Evolutionary conservation across 2,797 vertebrate species (phyloP), one percentile per base, ranked within the genome.

Genomic region (Argentina silus): DNA sequence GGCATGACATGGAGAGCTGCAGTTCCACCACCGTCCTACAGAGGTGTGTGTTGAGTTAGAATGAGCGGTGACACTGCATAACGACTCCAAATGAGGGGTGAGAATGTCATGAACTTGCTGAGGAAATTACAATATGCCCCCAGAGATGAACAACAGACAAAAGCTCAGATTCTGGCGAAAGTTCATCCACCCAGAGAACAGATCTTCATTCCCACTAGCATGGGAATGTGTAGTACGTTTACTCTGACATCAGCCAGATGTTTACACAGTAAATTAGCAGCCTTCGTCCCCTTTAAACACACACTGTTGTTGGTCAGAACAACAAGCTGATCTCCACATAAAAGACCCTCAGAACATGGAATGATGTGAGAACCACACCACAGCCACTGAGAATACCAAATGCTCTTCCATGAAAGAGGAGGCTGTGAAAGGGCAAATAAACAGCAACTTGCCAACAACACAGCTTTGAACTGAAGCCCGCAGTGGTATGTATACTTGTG

Each of bases 11-110:
- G 5, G 17, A 50, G 9, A 66, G 8, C 64, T 66, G 64, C 43
- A 85, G 3, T 74, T 9, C 69, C 55, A 45, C 1, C 9, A 3
- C 10, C 77, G 48, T 73, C 36, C 75, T 70, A 27, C 21, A 83
- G 82, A 77, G 81, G 86, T 73, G 7, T n/a, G 64, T 65, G 61
- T 19, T 81, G 69, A 76, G 14, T 19, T 73, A 74, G 74, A 55
- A 70, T 9, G 10, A 72, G 1, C 8, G 47, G 70, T 48, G 17
- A 50, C 27, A 36, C 27, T 4, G 27, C 27, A 36, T 36, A 36
- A 36, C 1, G 27, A 36, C 27, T 36, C 27, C 27, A 36, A 36
- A 36, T 4, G 27, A 36, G 27, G 27, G 27, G 27, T 36, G 27
- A 73, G 45, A 76, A 3, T 17, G 48, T 70, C 43, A 9, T 62